Base-by-base conservation (phyloP, 2,797 vertebrate genomes). In the Hippoglossus hippoglossus region DNA sequence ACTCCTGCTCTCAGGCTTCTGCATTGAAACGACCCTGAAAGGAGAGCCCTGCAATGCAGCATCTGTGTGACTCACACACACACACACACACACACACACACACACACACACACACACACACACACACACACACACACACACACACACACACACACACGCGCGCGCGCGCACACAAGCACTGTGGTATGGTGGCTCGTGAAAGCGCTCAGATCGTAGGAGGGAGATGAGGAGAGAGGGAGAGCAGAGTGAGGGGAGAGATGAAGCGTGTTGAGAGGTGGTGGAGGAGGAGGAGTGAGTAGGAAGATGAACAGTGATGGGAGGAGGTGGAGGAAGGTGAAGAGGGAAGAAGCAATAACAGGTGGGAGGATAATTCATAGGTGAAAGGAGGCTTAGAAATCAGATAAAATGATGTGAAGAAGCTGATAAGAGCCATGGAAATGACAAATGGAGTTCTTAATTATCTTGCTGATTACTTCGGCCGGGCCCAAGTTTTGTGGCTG, bases 31-130 rank as follows among this genome's bases (percentile, higher is more conserved):
- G 73, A 87, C 88, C 84, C 86, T 88, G 84, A 87, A 73, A 84
- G 74, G 82, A 92, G 87, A 92, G 90, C 90, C 89, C 93, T 89
- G 94, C 94, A 95, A 90, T 94, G 94, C 93, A 93, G 93, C 91
- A 94, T 89, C 85, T 87, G 87, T 89, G 89, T 92, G 91, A 94
- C 84, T 91, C 83, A 92, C 80, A 76, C 74, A 76, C 63, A 54
- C 47, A 39, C 81, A 71, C 67, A 53, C 66, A 72, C 44, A 52
- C 39, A 22, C 62, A 31, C 68, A n/a, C 66, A 71, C 46, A 52
- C 61, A 15, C 52, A 26, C 16, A 10, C 39, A 6, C 67, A 31
- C 71, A 71, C 46, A 49, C 59, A 11, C 77, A 55, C 68, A 71
- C 34, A 51, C 22, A n/a, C 62, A 31, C 24, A 19, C 47, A 11